A percentile compares a stretch with the other conserved stretches of the same genome.
Conservation (phyloP, 2,113 vertebrate genomes). For the Peromyscus californicus region DNA sequence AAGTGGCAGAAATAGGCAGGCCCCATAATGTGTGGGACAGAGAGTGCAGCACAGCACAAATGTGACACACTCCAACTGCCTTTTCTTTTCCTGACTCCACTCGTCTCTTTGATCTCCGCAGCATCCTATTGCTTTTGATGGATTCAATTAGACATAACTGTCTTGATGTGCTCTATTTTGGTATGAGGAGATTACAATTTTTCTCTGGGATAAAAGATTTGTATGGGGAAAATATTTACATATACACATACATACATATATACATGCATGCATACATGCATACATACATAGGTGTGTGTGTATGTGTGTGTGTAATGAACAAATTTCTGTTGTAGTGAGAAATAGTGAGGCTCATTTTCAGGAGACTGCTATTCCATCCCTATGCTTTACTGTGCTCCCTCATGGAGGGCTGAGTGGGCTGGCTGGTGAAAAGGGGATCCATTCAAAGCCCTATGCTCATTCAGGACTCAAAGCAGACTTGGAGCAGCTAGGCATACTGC, state of each 20-base stretch:
- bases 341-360: neutral
- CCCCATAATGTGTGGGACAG: neutral
- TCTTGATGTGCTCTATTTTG: conserved; percentile 36
- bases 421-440: neutral
- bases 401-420: neutral
- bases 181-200: conserved; percentile 36
- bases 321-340: conserved; percentile 31
- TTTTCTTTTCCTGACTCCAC: conserved; percentile 3
- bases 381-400: neutral
- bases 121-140: neutral
- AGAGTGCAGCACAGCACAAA: neutral
- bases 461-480: neutral
- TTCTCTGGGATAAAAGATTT: conserved; percentile 34
- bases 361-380: neutral
- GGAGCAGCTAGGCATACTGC: neutral
- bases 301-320: neutral
- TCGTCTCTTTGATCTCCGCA: neutral
- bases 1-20: neutral
- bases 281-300: neutral
- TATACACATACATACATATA: neutral
- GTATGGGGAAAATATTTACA: neutral
- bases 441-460: neutral
- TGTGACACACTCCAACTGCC: neutral
- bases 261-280: neutral
- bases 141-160: conserved; percentile 31